Percentiles rank a stretch among this genome's conserved stretches.
Conservation (phyloP, 2,113 vertebrate species). For the Aldabrachelys gigantea region DNA sequence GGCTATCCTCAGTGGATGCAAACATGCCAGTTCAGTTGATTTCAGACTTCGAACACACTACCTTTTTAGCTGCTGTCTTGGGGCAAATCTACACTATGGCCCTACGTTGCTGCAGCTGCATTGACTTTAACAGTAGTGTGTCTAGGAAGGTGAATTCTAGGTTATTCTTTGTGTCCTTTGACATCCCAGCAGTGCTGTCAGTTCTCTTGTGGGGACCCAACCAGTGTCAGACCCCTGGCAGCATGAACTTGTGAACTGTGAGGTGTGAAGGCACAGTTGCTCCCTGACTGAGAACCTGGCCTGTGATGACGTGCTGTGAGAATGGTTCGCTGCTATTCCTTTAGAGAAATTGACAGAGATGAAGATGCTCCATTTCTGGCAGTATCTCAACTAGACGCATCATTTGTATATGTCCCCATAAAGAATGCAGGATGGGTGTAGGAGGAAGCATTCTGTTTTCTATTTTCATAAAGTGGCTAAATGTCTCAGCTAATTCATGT, state of each 20-base stretch:
- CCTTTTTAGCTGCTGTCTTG: background rate
- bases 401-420: background rate
- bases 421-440: background rate
- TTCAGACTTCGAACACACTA: background rate
- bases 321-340: background rate
- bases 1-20: background rate
- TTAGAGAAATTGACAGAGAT: background rate
- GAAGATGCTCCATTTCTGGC: background rate
- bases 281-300: background rate
- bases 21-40: background rate
- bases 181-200: background rate
- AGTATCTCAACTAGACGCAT: background rate
- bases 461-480: background rate
- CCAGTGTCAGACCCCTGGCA: background rate
- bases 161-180: background rate
- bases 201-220: background rate
- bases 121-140: too few relatives aligned
- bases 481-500: background rate
- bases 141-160: background rate
- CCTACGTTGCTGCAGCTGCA: too few relatives aligned
- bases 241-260: background rate
- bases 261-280: background rate
- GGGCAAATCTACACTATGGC: too few relatives aligned
- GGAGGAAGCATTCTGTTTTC: background rate
- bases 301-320: background rate